A percentile compares a stretch with the other conserved stretches of the same genome.
Conservation (phyloP, 2,888 invertebrate genomes). For the Pherbina coryleti region DNA sequence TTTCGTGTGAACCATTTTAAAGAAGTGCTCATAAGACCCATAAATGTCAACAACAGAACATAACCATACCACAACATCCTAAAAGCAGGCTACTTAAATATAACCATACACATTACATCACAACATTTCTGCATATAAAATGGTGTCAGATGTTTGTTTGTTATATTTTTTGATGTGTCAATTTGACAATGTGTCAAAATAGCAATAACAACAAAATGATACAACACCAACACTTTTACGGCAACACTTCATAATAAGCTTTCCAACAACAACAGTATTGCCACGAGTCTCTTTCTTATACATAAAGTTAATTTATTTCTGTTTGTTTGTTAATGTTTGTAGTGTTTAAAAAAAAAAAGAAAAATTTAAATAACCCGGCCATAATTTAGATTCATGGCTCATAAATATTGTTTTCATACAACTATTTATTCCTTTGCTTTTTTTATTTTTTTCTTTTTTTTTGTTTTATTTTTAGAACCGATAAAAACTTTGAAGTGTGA, state of each 20-base stretch:
- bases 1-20: not conserved
- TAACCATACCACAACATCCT: not conserved
- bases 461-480: not conserved
- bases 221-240: not conserved
- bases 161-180: not conserved
- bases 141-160: not conserved
- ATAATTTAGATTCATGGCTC: conserved; percentile 69
- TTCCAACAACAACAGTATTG: not conserved
- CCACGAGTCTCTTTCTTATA: not conserved
- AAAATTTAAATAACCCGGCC: conserved; percentile 48
- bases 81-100: not conserved
- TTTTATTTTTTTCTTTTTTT: not conserved
- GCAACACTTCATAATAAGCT: not conserved
- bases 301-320: not conserved
- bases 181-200: conserved; percentile 44
- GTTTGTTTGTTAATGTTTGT: not conserved
- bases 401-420: conserved; percentile 57
- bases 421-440: not conserved
- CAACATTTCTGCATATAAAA: not conserved
- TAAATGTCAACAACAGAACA: not conserved
- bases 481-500: not conserved
- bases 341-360: not conserved
- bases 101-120: too few relatives aligned
- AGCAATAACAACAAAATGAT: conserved; percentile 17
- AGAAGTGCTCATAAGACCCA: not conserved